Conservation (phyloP, 2,113 vertebrate genomes). For the Pluvialis apricaria region DNA sequence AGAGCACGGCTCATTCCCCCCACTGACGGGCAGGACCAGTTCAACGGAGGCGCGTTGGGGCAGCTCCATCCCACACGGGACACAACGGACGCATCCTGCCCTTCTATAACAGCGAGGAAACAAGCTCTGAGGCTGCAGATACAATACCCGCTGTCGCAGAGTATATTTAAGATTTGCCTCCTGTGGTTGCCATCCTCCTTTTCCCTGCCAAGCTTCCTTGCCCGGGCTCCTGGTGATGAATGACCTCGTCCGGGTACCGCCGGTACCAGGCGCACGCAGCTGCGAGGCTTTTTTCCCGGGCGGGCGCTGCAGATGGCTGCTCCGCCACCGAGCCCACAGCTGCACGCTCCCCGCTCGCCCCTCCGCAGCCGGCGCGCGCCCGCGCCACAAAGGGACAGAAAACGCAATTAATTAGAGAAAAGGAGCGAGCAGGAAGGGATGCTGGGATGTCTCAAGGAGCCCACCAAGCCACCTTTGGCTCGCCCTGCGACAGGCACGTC, state of each 20-base stretch:
- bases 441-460: not conserved
- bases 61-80: fast-evolving
- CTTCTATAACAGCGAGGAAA: not conserved
- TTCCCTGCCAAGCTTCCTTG: not conserved
- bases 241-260: not conserved
- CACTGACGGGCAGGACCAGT: not conserved
- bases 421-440: not conserved
- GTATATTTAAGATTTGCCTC: not conserved
- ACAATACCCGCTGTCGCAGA: not conserved
- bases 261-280: conserved; percentile 42
- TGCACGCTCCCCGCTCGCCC: not conserved
- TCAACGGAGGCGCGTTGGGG: fast-evolving
- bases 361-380: not conserved
- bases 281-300: not conserved
- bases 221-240: not conserved
- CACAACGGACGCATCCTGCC: not conserved
- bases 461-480: not conserved
- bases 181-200: not conserved
- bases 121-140: not conserved
- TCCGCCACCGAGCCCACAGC: not conserved
- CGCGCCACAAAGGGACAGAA: not conserved
- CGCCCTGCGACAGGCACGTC: not conserved
- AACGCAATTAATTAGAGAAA: not conserved
- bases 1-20: fast-evolving
- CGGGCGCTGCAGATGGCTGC: conserved; percentile 11